phyloP scores from a whole-genome alignment of 23 tunicate genomes.

The Botrylloides violaceus region DNA sequence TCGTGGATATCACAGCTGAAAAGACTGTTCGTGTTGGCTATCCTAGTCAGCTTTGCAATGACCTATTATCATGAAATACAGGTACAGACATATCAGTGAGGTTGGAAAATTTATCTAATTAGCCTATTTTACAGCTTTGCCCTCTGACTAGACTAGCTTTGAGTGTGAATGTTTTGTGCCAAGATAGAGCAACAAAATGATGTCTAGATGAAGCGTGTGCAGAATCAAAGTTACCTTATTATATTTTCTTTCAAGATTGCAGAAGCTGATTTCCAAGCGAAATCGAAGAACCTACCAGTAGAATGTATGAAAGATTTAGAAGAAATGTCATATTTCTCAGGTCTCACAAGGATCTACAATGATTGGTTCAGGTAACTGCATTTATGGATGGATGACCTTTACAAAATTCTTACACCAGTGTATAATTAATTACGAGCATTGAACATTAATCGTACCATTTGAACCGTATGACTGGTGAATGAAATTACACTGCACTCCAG shows the following conservation, averaged over 20 bases:
- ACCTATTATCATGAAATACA: conserved; percentile 43
- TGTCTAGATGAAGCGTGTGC: too few relatives aligned
- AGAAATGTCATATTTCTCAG: background rate
- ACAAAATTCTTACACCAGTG: too few relatives aligned
- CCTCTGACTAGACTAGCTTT: too few relatives aligned
- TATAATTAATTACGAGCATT: too few relatives aligned
- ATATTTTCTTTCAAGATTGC: conserved; percentile 5
- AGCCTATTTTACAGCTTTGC: too few relatives aligned
- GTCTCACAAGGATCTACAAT: background rate
- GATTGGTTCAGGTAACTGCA: conserved; percentile 18
- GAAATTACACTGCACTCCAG: too few relatives aligned
- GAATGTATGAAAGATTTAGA: conserved; percentile 9
- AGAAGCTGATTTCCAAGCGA: conserved; percentile 12
- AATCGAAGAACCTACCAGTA: background rate
- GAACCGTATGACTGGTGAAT: too few relatives aligned
- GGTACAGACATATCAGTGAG: conserved; percentile 10
- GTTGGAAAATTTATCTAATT: background rate
- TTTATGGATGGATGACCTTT: background rate
- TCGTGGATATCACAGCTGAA: conserved; percentile 55
- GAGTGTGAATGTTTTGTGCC: too few relatives aligned
- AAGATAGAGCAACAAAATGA: too few relatives aligned
- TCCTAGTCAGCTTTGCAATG: conserved; percentile 34
- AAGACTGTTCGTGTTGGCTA: conserved; percentile 29
- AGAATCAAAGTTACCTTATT: background rate
- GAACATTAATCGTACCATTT: too few relatives aligned